Conservation (phyloP, 2,113 vertebrate species). For the Nerophis lumbriciformis region DNA sequence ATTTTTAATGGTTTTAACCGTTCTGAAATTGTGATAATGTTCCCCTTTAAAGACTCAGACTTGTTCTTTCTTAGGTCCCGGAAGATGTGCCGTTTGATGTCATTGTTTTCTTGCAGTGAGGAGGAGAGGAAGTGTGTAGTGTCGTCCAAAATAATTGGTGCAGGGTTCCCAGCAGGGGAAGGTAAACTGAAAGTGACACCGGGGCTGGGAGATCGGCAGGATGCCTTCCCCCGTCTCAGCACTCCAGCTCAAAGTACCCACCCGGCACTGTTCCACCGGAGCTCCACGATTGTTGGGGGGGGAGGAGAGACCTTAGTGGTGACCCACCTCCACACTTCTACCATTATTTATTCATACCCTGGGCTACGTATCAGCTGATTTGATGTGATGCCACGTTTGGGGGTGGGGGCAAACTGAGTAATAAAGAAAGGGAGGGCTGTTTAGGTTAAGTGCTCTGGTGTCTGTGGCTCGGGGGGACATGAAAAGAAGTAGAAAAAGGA, state of each 20-base stretch:
- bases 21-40: too few species aligned
- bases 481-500: slow-evolving; percentile 17
- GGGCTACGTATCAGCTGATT: slow-evolving; percentile 63
- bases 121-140: slow-evolving; percentile 38
- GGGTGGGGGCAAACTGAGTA: slow-evolving; percentile 33
- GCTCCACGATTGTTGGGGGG: slow-evolving; percentile 14
- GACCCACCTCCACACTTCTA: slow-evolving; percentile 15
- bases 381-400: slow-evolving; percentile 60
- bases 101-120: slow-evolving; percentile 46
- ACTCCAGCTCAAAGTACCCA: slow-evolving; percentile 41
- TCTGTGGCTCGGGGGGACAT: slow-evolving; percentile 50
- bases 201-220: slow-evolving; percentile 50
- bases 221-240: slow-evolving; percentile 53
- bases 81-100: slow-evolving; percentile 52
- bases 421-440: slow-evolving; percentile 32
- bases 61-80: slow-evolving; percentile 35
- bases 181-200: slow-evolving; percentile 66
- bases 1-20: too few species aligned
- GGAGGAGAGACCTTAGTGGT: slow-evolving; percentile 13
- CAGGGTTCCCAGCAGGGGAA: slow-evolving; percentile 65
- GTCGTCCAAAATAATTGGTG: slow-evolving; percentile 62
- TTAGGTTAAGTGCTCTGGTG: slow-evolving; percentile 72
- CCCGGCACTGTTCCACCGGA: slow-evolving; percentile 38
- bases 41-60: slow-evolving; percentile 37
- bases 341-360: slow-evolving; percentile 70